Conservation (phyloP, 2,888 invertebrate genomes). For the Ditylenchus weischeri region DNA sequence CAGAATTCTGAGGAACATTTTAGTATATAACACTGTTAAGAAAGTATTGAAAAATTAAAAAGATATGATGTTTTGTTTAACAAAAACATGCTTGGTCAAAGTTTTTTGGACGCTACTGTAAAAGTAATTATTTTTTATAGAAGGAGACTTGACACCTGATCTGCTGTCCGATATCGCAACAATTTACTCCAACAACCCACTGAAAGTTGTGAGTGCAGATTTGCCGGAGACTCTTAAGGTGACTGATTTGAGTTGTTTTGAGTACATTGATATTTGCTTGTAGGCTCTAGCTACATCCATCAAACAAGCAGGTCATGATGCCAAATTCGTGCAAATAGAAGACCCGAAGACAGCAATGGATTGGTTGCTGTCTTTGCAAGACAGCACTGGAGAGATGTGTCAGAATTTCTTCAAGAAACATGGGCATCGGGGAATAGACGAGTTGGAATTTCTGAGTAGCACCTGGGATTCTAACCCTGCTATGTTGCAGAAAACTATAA, state of each 20-base stretch:
- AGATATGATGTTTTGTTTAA: too few species aligned
- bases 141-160: slow-evolving; percentile 66
- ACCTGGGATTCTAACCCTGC: slow-evolving; percentile 1
- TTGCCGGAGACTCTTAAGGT: slow-evolving; percentile 65
- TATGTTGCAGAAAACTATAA: too few species aligned
- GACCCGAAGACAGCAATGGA: slow-evolving; percentile 46
- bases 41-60: too few species aligned
- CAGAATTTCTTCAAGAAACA: slow-evolving; percentile 60
- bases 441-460: slow-evolving; percentile 69
- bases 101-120: too few species aligned
- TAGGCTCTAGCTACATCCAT: slow-evolving; percentile 45
- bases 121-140: slow-evolving; percentile 24
- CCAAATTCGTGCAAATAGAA: slow-evolving; percentile 32
- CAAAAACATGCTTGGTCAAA: too few species aligned
- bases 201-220: slow-evolving; percentile 73
- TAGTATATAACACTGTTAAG: too few species aligned
- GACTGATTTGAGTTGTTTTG: background rate
- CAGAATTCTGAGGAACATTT: too few species aligned
- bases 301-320: slow-evolving; percentile 33
- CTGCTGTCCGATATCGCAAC: slow-evolving; percentile 71
- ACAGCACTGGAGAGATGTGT: slow-evolving; percentile 28
- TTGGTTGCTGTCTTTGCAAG: slow-evolving; percentile 37
- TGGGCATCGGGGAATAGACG: slow-evolving; percentile 45
- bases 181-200: slow-evolving; percentile 69
- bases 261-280: background rate